Base-by-base conservation (phyloP, 2,113 vertebrate species). In the Podarcis cretensis region DNA sequence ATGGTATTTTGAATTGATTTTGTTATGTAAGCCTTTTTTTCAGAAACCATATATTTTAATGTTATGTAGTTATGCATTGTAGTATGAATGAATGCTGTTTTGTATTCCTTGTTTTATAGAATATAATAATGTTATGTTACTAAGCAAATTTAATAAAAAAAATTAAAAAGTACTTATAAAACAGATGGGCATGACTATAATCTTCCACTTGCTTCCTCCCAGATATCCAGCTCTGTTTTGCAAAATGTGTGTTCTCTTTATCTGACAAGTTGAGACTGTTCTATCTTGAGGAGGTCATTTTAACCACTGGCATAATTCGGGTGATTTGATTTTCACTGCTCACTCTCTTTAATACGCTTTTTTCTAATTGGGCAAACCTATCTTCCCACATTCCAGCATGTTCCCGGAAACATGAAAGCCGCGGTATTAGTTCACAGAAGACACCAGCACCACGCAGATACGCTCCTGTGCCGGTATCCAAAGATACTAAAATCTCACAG, bases 391-490 rank as follows among this genome's bases (percentile, higher is more conserved):
- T 91, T 91, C 81, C 93, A 97, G 96, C 66, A 13, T 63, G 83
- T 93, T 93, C 92, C 84, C 93, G 69, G 83, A 91, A 78, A 8
- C 71, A 92, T 86, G 93, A 90, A 90, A 94, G 69, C 79, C 14
- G 0, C 7, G 89, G 9, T 1, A 83, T 89, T 93, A 83, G 87
- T 91, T 91, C 96, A 54, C 90, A 96, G 35, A 96, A 96, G 84
- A 98, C 97, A 35, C 98, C 98, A 30, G 94, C 98, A 54, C 97
- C 98, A 83, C 97, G 97, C 5, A 97, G 94, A 23, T 96, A 74
- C 71, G 97, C 95, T 92, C 98, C 98, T 85, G 92, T 97, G 76
- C 98, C 98, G 87, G 96, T 97, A 43, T 94, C 97, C 86, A 97
- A 97, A 94, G 95, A 93, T 91, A 88, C 87, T 43, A 93, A 91